Conservation (phyloP, 2,888 invertebrate species). For the Standfussiana lucernea region DNA sequence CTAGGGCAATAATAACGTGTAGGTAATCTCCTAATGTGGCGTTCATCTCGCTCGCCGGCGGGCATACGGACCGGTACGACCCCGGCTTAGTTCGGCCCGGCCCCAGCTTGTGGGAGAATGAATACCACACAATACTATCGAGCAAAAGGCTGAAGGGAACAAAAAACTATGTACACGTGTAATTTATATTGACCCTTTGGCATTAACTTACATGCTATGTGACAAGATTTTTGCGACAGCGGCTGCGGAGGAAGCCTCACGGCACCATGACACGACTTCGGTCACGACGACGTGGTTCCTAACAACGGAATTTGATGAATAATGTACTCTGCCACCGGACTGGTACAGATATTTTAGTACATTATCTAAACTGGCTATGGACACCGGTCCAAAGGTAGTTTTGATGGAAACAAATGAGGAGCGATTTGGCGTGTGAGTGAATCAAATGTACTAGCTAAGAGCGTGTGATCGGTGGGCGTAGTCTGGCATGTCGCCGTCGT, state of each 20-base stretch:
- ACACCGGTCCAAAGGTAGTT: not conserved
- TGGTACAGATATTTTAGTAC: too few relatives aligned
- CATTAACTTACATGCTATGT: not conserved
- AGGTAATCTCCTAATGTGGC: slow-evolving; percentile 47
- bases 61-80: slow-evolving; percentile 25
- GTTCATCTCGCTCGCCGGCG: slow-evolving; percentile 19
- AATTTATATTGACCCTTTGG: not conserved
- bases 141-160: not conserved
- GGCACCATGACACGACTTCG: not conserved
- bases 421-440: not conserved
- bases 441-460: not conserved
- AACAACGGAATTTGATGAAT: not conserved
- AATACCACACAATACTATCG: not conserved
- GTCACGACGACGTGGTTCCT: not conserved
- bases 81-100: slow-evolving; percentile 14
- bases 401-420: not conserved
- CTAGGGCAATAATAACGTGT: slow-evolving; percentile 10
- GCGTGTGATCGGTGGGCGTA: not conserved
- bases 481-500: not conserved
- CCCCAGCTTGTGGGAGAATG: not conserved
- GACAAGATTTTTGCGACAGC: not conserved
- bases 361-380: too few relatives aligned
- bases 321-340: too few relatives aligned
- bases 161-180: not conserved
- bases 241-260: not conserved